Conservation (phyloP, 2,113 vertebrate genomes). For the Poecilia latipinna region DNA sequence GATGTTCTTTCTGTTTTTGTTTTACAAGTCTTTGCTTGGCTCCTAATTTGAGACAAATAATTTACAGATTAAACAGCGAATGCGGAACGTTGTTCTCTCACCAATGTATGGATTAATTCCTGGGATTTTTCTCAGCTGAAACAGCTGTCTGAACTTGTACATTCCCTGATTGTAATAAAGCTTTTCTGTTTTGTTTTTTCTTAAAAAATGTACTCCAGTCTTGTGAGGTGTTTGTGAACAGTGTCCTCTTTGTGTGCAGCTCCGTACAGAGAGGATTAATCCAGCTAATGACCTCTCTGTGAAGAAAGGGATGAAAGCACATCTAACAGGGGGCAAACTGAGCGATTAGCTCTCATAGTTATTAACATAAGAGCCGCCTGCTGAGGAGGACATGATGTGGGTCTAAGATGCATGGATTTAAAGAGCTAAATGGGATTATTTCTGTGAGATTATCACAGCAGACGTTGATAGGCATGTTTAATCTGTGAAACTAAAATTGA, state of each 20-base stretch:
- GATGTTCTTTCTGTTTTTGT: neutral
- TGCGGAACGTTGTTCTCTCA: neutral
- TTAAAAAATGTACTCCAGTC: conserved; percentile 54
- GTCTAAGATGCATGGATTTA: conserved; percentile 2
- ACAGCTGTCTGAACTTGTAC: conserved; percentile 4
- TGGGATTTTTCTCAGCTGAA: neutral
- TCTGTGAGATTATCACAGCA: conserved; percentile 3
- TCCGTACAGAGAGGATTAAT: conserved; percentile 65
- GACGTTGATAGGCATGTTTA: conserved; percentile 6
- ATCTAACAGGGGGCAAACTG: conserved; percentile 40
- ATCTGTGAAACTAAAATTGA: conserved; percentile 22
- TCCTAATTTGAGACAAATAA: neutral
- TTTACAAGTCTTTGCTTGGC: neutral
- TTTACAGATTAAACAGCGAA: neutral
- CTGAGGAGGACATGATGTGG: neutral
- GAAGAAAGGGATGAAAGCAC: conserved; percentile 56
- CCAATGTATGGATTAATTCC: neutral
- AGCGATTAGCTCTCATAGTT: neutral
- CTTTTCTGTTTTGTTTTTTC: conserved; percentile 13
- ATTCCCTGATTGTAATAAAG: conserved; percentile 29
- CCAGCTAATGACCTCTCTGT: conserved; percentile 68
- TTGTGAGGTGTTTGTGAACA: conserved; percentile 76
- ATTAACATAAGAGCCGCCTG: conserved; percentile 8
- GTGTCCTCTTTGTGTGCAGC: conserved; percentile 68
- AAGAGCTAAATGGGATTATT: conserved; percentile 7